Conservation (phyloP, 2,888 invertebrate species). For the Oscheius sp. region DNA sequence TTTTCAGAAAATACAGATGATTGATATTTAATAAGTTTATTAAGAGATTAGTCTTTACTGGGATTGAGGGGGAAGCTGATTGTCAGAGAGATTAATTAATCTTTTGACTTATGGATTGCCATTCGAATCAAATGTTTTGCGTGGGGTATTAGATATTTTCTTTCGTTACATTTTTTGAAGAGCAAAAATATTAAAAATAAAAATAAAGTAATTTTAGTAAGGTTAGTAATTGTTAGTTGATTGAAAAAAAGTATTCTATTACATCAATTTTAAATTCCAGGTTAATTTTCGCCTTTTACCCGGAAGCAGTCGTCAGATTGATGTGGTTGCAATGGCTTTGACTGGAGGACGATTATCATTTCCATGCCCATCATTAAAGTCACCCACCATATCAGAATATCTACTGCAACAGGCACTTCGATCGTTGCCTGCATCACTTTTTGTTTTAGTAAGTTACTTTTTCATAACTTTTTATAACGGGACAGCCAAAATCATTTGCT, state of each 20-base stretch:
- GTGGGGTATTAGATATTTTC: no score
- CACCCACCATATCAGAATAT: conserved; percentile 37
- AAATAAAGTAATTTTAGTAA: no score
- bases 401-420: conserved; percentile 47
- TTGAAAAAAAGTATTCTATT: not conserved
- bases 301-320: conserved; percentile 32
- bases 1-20: no score
- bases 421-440: conserved; percentile 52
- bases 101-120: not conserved
- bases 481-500: no score
- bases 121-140: no score
- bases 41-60: no score
- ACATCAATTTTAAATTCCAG: conserved; percentile 34
- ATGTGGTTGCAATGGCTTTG: conserved; percentile 54
- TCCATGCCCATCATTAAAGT: conserved; percentile 48
- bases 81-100: not conserved
- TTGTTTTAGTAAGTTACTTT: conserved; percentile 45
- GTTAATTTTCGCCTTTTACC: conserved; percentile 45
- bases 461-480: not conserved
- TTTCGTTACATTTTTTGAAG: no score
- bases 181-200: no score
- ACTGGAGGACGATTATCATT: conserved; percentile 54
- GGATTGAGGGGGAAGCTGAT: no score
- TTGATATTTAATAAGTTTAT: no score
- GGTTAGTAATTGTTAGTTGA: no score